Base-by-base conservation (phyloP, 2,113 vertebrate species). In the Benitochromis conjunctus region DNA sequence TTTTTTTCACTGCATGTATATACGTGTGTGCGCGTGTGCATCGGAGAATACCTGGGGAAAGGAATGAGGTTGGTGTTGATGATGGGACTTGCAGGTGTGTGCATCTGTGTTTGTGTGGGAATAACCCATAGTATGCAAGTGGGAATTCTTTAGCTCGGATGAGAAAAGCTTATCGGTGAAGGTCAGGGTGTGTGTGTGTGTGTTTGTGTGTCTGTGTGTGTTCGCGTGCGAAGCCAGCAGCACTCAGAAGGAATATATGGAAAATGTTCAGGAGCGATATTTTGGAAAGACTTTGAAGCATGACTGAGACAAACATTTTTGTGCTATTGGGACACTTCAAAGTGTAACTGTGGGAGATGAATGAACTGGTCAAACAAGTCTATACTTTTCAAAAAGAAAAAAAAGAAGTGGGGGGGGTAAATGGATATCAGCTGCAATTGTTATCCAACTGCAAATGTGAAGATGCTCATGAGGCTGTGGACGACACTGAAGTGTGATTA, bases 71-170 rank as follows among this genome's bases (percentile, higher is more conserved):
- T 77, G 69, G 36, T 57, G 48, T 56, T 76, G 79, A 66, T 86
- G 80, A 91, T 69, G 83, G 60, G 34, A 81, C 56, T 88, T 76
- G 54, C 80, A 89, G 76, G 64, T 86, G 80, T 87, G 74, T 79
- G 82, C 71, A 36, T 64, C 34, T 71, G 71, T 71, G 21, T 26
- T 13, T 77, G 71, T 71, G 53, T 86, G 84, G 5, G 82, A 64
- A 79, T 54, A 38, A 57, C 21, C 24, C 26, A 4, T 86, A 66
- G 85, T 88, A 85, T 81, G 74, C 57, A 69, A 74, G 83, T 90
- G 84, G 77, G 82, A 89, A 89, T 87, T 87, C 60, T 90, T 77
- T 12, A 76, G 60, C 79, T n/a, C 5, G 12, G 87, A 86, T 89
- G 85, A 86, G 89, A 93, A 87, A 87, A 83, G 26, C 43, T 43